Base-by-base conservation (phyloP, 1,140 invertebrate species). In the Bombus waltoni region DNA sequence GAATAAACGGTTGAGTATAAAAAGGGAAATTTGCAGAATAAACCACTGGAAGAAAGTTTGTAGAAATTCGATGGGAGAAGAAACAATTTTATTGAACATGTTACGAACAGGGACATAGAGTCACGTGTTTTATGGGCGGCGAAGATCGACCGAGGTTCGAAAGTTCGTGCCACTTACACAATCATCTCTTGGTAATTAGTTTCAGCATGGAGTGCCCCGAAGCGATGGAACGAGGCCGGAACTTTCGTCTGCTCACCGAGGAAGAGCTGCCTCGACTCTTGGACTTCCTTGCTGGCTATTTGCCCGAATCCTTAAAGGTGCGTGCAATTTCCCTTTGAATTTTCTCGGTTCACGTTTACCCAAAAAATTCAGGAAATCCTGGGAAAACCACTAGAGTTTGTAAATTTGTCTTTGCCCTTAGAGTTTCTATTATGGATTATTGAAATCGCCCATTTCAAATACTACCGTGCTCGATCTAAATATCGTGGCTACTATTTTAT, bases 251-350 rank as follows among this genome's bases (percentile, higher is more conserved):
- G 96, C 96, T 97, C 92, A 95, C 96, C 95, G 97, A 97, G 96
- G 97, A 97, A 93, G 97, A 98, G 96, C 96, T 98, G 95, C 97
- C 97, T 93, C 96, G 96, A 94, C 96, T 98, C 92, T 96, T 97
- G 94, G 96, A 97, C 93, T 96, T 97, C 93, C 96, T 98, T 91
- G 96, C 96, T 92, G 96, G 96, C 95, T 97, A 97, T 96, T 96
- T 98, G 95, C 97, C 97, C 90, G 97, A 98, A 95, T 97, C 97
- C 91, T 96, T 98, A 89, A 98, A 98, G 97, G 97, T 97, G 71
- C 79, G 79, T 79, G 32, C 42, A 59, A 15, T 84, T 59, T 40
- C 66, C 35, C 9, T 28, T 79, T n/a, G 6, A 57, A 65, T 32
- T 42, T 59, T n/a, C 2, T 53, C 42, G 8, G 13, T 6, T 42